Evolutionary conservation across 2,888 invertebrate species (phyloP).

Genomic region (Ornithoptera alexandrae): DNA sequence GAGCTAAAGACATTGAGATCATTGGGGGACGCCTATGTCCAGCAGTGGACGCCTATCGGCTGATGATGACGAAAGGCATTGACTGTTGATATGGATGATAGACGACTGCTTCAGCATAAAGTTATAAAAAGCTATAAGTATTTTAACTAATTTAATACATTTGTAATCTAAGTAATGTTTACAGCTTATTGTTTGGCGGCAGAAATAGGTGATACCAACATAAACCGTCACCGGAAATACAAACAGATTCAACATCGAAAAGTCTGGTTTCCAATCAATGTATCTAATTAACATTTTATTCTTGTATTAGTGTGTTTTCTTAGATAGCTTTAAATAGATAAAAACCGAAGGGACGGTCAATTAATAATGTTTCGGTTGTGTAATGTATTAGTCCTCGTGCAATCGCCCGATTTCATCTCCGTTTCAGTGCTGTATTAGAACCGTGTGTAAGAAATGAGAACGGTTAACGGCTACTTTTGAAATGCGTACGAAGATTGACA

Average conservation of each 20-base stretch:
- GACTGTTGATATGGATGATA: no score
- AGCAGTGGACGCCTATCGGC: no score
- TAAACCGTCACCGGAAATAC: no score
- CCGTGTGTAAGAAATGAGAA: constrained; percentile 32
- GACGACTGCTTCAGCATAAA: no score
- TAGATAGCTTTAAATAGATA: background rate
- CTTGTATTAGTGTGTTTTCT: background rate
- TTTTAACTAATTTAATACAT: no score
- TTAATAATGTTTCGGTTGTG: constrained; percentile 42
- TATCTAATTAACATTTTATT: background rate
- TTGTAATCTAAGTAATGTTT: no score
- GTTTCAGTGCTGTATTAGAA: constrained; percentile 42
- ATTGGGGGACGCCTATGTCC: no score
- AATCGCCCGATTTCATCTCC: constrained; percentile 39
- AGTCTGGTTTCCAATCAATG: background rate
- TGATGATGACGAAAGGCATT: no score
- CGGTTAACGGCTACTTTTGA: constrained; percentile 51
- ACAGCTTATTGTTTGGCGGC: no score
- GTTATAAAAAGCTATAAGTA: no score
- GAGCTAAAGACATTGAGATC: no score
- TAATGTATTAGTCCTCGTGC: constrained; percentile 40
- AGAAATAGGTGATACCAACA: no score
- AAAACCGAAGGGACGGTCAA: constrained; percentile 36
- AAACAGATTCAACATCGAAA: background rate
- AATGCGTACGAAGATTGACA: constrained; percentile 67